Base-by-base conservation (phyloP, 2,888 invertebrate species). In the Tipula helvola region DNA sequence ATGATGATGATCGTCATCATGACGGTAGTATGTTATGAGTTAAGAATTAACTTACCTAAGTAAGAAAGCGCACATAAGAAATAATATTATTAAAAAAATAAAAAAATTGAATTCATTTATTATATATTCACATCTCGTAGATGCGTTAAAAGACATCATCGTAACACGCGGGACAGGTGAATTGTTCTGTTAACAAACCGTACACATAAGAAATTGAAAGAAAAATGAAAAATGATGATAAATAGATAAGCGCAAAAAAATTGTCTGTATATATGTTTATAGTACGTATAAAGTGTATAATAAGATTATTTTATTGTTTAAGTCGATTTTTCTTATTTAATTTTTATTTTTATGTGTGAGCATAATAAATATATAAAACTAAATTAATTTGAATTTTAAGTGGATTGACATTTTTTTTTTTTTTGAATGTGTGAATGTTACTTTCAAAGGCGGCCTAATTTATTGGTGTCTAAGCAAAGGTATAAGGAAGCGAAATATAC, bases 101-200 rank as follows among this genome's bases (percentile, higher is more conserved):
- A 28, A 84, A 39, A 84, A n/a, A 84, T 84, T 84, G 84, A 39
- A 84, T 84, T 84, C 84, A 39, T 84, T 84, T 84, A 84, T 36
- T 84, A 16, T 84, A 39, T 84, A 84, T 84, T 84, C 84, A 84
- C 39, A n/a, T 84, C 84, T 84, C 84, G 84, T 84, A 84, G 39
- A 84, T 84, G 84, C 84, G 84, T 84, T 84, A 84, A 84, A 84
- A 84, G 84, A 84, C 84, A 84, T 84, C 36, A 16, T 84, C 84
- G 84, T 84, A 84, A 84, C n/a, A 84, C 84, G 84, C 84, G 84
- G 84, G 41, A 84, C 84, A 84, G 84, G 84, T 84, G 84, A 84
- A 84, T 84, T 83, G 36, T 83, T 36, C 36, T 83, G 36, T 28
- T 36, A 83, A 83, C 36, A 36, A 83, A 83, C 28, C 12, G 36